These are phyloP conservation scores for Falco biarmicus DNA, from an alignment of 2,797 vertebrate species.

Conservation along the genomic window DNA sequence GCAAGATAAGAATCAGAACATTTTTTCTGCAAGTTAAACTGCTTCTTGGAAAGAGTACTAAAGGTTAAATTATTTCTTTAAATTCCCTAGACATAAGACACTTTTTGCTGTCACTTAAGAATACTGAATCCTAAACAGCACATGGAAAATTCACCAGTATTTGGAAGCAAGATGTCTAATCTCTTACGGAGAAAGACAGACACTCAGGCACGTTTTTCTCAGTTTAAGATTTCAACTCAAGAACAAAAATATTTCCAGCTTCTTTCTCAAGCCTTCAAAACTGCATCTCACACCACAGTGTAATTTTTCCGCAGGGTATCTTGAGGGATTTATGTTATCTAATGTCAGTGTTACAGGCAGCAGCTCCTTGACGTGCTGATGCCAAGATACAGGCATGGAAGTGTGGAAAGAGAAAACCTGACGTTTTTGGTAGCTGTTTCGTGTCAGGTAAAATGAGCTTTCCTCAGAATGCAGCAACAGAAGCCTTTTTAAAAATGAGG, in stretches of 20 bases:
- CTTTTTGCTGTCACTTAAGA: not conserved
- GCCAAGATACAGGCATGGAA: not conserved
- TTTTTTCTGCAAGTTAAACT: not conserved
- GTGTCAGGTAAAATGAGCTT: conserved; percentile 7
- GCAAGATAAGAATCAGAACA: not conserved
- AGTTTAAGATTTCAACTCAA: not conserved
- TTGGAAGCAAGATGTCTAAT: not conserved
- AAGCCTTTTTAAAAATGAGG: not conserved
- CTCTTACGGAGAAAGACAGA: not conserved
- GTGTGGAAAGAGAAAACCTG: conserved; percentile 19
- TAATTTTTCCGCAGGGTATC: not conserved
- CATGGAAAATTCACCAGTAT: not conserved
- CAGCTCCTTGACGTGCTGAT: not conserved
- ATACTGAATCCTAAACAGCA: not conserved
- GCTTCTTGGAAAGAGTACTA: not conserved
- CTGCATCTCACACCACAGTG: not conserved
- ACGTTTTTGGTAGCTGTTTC: not conserved
- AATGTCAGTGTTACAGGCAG: not conserved
- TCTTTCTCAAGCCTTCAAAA: conserved; percentile 32
- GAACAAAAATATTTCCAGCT: conserved; percentile 17
- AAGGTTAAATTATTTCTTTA: not conserved
- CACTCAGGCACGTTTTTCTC: not conserved
- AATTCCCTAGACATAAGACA: not conserved
- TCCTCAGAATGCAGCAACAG: not conserved
- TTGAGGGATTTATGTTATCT: not conserved